phyloP scores from a whole-genome alignment of 2,888 invertebrate genomes.

The Andrena dorsata region DNA sequence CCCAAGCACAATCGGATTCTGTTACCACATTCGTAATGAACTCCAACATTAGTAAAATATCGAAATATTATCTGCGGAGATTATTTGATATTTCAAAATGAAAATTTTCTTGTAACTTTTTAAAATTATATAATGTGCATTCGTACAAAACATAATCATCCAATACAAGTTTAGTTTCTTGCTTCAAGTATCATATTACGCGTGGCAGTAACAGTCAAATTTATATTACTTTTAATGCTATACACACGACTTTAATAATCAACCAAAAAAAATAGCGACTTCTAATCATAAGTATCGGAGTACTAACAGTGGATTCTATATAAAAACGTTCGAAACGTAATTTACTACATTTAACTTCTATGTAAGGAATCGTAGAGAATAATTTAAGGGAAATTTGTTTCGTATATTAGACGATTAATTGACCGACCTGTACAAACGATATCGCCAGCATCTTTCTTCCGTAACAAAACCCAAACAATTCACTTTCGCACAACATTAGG shows the following conservation, averaged over 20 bases:
- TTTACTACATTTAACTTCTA: constrained; percentile 13
- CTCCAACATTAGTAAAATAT: not conserved
- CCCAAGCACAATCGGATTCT: not conserved
- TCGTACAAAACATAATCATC: constrained; percentile 11
- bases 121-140: constrained; percentile 13
- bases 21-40: not conserved
- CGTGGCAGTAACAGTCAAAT: constrained; percentile 11
- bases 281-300: not conserved
- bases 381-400: constrained; percentile 58
- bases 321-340: not conserved
- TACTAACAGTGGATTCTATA: not conserved
- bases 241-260: constrained; percentile 6
- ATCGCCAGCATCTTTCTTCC: constrained; percentile 25
- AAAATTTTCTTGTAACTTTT: constrained; percentile 8
- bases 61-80: not conserved
- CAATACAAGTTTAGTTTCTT: not conserved
- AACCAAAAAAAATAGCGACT: not conserved
- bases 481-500: constrained; percentile 47
- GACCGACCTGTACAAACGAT: constrained; percentile 50
- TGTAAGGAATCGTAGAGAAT: constrained; percentile 49
- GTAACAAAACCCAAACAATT: constrained; percentile 35
- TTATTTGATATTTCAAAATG: not conserved
- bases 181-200: not conserved
- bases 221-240: constrained; percentile 5
- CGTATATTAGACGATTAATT: constrained; percentile 48